Conservation (phyloP, 1,140 invertebrate species). For the Gryon sp. region DNA sequence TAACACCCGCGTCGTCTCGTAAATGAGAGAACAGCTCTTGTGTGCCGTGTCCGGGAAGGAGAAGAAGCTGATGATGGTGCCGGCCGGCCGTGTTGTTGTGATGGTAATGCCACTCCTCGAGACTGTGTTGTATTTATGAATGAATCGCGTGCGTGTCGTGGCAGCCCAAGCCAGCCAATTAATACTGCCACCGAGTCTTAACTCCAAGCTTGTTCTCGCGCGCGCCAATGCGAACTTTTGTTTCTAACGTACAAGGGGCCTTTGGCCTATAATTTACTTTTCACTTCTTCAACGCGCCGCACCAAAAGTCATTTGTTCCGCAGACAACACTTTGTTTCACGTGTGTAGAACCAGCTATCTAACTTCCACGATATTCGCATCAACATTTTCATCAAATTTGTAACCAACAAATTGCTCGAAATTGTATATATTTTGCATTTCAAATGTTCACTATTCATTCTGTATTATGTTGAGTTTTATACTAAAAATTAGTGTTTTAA, state of each 20-base stretch:
- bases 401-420: too few species aligned
- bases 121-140: constrained; percentile 64
- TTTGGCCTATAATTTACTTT: constrained; percentile 31
- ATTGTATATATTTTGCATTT: too few species aligned
- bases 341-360: too few species aligned
- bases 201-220: constrained; percentile 11
- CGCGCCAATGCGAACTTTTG: constrained; percentile 30
- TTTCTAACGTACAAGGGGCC: constrained; percentile 14
- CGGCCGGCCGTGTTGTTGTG: constrained; percentile 1
- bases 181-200: constrained; percentile 38
- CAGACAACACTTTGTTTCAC: neutral
- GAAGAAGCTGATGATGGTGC: constrained; percentile 15
- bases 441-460: too few species aligned
- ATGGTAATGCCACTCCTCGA: constrained; percentile 19
- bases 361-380: too few species aligned
- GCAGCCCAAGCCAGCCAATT: constrained; percentile 54
- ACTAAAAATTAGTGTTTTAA: too few species aligned
- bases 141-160: constrained; percentile 69
- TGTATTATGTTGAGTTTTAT: too few species aligned
- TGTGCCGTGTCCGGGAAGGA: constrained; percentile 3
- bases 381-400: too few species aligned
- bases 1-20: constrained; percentile 38
- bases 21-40: constrained; percentile 48
- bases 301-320: constrained; percentile 8
- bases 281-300: constrained; percentile 4